phyloP scores from a whole-genome alignment of 2,888 invertebrate genomes.

The Lissonota sp. region DNA sequence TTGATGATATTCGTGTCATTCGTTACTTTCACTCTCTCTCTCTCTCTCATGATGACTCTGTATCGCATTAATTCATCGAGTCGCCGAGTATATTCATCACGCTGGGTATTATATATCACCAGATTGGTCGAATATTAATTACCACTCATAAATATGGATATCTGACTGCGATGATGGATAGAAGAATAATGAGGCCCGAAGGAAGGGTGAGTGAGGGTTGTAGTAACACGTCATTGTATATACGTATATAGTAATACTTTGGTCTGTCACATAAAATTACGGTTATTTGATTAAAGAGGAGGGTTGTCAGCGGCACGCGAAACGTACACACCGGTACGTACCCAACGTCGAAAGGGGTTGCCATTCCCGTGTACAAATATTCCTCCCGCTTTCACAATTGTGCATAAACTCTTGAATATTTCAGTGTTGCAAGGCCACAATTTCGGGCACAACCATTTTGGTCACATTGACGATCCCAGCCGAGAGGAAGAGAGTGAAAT shows the following conservation, averaged over 20 bases:
- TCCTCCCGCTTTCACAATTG: neutral
- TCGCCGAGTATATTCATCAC: constrained; percentile 5
- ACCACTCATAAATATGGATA: constrained; percentile 56
- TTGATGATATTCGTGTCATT: neutral
- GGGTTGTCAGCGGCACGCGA: constrained; percentile 53
- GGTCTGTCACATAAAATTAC: constrained; percentile 56
- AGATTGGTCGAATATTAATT: constrained; percentile 46
- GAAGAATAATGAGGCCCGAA: neutral
- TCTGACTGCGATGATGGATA: constrained; percentile 6
- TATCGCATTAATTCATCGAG: constrained; percentile 28
- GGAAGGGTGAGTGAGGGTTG: constrained; percentile 8
- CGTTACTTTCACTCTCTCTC: neutral
- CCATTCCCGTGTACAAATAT: constrained; percentile 22
- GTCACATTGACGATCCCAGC: constrained; percentile 35
- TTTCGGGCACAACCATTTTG: constrained; percentile 44
- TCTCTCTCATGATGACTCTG: neutral
- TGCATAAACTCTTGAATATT: constrained; percentile 40
- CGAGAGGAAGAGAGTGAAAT: constrained; percentile 40
- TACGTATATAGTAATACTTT: constrained; percentile 34
- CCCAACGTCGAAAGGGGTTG: neutral
- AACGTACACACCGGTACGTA: constrained; percentile 28
- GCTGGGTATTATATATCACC: constrained; percentile 10
- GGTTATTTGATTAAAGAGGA: constrained; percentile 58
- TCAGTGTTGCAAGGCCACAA: constrained; percentile 28
- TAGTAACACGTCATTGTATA: constrained; percentile 6